Conservation (phyloP, 2,888 invertebrate species). For the Tetanocera ferruginea region DNA sequence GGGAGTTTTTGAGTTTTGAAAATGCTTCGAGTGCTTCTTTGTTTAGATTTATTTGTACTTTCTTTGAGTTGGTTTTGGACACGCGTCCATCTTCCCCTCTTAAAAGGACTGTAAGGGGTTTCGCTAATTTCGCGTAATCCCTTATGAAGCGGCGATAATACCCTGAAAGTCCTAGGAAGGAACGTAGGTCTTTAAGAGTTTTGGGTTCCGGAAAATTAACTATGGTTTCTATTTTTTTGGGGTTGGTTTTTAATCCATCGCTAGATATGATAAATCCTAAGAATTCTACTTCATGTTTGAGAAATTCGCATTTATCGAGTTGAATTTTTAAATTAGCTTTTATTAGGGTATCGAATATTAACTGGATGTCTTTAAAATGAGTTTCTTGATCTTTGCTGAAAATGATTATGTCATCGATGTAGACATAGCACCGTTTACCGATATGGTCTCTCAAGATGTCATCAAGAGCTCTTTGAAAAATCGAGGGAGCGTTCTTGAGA, state of each 20-base stretch:
- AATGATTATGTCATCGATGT: slow-evolving; percentile 41
- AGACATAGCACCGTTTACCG: slow-evolving; percentile 42
- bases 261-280: slow-evolving; percentile 14
- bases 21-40: not conserved
- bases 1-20: slow-evolving; percentile 2
- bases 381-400: slow-evolving; percentile 36
- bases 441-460: too few species aligned
- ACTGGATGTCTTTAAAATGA: slow-evolving; percentile 23
- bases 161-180: slow-evolving; percentile 36
- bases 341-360: slow-evolving; percentile 25
- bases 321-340: slow-evolving; percentile 41
- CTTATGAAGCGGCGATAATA: slow-evolving; percentile 37
- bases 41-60: not conserved
- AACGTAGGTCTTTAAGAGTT: slow-evolving; percentile 33
- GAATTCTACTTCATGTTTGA: slow-evolving; percentile 25
- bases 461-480: not conserved
- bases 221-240: slow-evolving; percentile 33
- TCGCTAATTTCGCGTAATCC: slow-evolving; percentile 36
- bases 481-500: slow-evolving; percentile 39
- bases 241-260: slow-evolving; percentile 30
- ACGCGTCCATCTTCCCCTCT: slow-evolving; percentile 35
- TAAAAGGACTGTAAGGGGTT: slow-evolving; percentile 39
- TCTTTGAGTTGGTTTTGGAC: slow-evolving; percentile 27
- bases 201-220: slow-evolving; percentile 21
- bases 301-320: slow-evolving; percentile 34